phyloP scores from a whole-genome alignment of 2,888 invertebrate genomes.

The Pandemis corylana region DNA sequence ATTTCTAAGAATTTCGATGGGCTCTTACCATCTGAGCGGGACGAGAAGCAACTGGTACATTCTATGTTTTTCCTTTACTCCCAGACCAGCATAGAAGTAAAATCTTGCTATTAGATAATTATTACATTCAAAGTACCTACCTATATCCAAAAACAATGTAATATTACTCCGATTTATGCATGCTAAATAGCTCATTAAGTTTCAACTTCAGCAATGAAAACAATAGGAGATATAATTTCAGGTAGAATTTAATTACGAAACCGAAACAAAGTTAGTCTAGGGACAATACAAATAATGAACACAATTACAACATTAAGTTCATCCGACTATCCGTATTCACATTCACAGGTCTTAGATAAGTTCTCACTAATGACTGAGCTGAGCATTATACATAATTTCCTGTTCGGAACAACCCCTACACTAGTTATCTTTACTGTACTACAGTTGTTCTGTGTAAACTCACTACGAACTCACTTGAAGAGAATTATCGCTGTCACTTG shows the following conservation, averaged over 20 bases:
- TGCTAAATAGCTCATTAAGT: neutral
- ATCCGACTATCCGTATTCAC: slow-evolving; percentile 8
- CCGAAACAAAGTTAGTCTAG: neutral
- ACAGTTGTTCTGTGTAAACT: slow-evolving; percentile 10
- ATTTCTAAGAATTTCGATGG: too few relatives aligned
- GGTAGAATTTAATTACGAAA: neutral
- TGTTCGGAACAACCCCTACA: neutral
- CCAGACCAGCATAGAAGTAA: too few relatives aligned
- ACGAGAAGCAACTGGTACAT: too few relatives aligned
- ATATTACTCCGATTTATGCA: neutral
- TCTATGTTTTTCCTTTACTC: too few relatives aligned
- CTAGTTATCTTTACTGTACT: slow-evolving; percentile 5
- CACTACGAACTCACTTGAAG: neutral
- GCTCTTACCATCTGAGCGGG: too few relatives aligned
- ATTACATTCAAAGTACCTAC: too few relatives aligned
- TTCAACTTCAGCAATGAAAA: neutral
- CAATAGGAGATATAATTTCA: slow-evolving; percentile 1
- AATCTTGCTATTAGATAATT: too few relatives aligned
- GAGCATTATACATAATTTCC: slow-evolving; percentile 15
- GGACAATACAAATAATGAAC: neutral
- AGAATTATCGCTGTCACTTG: neutral
- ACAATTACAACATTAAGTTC: slow-evolving; percentile 8
- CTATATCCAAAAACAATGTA: too few relatives aligned
- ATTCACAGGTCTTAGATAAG: slow-evolving; percentile 10
- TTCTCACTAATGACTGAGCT: slow-evolving; percentile 19